Conservation (phyloP, 2,888 invertebrate genomes). For the Cephus rjabovi region DNA sequence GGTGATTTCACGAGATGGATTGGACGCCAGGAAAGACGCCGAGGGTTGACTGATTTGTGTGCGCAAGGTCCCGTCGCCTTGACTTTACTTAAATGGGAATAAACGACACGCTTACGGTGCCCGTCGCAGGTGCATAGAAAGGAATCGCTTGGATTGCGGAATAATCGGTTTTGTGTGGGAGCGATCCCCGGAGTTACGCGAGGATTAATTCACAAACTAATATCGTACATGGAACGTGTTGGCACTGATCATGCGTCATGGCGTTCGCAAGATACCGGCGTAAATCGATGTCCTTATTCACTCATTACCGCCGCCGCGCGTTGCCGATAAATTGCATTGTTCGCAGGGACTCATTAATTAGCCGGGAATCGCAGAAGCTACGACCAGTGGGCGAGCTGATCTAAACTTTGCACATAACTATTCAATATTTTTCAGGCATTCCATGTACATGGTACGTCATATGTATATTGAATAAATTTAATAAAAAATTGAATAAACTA, state of each 20-base stretch:
- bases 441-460: not conserved
- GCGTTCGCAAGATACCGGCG: not conserved
- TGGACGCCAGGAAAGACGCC: slow-evolving; percentile 42
- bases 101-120: slow-evolving; percentile 42
- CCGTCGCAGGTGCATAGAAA: slow-evolving; percentile 50
- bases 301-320: slow-evolving; percentile 12
- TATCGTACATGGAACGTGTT: slow-evolving; percentile 17
- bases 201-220: slow-evolving; percentile 19
- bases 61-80: slow-evolving; percentile 57
- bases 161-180: slow-evolving; percentile 42
- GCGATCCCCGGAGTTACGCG: slow-evolving; percentile 16
- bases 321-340: slow-evolving; percentile 18
- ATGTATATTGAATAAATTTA: not conserved
- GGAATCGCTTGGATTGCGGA: slow-evolving; percentile 48
- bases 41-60: slow-evolving; percentile 62
- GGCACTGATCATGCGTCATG: slow-evolving; percentile 6
- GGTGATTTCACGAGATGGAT: slow-evolving; percentile 61
- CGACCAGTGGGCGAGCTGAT: not conserved
- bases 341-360: slow-evolving; percentile 14
- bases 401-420: not conserved
- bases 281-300: slow-evolving; percentile 9
- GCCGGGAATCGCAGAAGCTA: not conserved
- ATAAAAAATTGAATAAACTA: not conserved
- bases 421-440: not conserved
- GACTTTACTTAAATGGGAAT: slow-evolving; percentile 62